phyloP scores from a whole-genome alignment of 2,797 vertebrate species.

The Cryptoprocta ferox region DNA sequence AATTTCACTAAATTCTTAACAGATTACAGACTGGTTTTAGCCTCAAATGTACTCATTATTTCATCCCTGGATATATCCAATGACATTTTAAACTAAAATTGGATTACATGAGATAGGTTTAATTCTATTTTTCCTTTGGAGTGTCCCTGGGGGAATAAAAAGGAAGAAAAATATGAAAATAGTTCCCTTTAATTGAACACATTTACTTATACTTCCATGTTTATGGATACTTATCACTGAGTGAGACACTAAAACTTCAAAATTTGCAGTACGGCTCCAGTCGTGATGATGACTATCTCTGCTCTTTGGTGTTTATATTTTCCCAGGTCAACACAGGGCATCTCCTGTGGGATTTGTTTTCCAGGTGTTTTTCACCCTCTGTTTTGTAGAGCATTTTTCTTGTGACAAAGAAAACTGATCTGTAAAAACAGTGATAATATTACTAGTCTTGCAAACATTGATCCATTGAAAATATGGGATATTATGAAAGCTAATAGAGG shows the following conservation, averaged over 20 bases:
- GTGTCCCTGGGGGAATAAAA: constrained; percentile 3
- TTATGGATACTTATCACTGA: not conserved
- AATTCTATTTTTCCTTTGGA: constrained; percentile 31
- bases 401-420: not conserved
- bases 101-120: not conserved
- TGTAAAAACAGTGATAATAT: not conserved
- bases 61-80: not conserved
- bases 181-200: not conserved
- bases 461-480: not conserved
- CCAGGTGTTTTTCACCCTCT: not conserved
- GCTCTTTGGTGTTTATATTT: constrained; percentile 44
- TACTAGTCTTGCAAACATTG: not conserved
- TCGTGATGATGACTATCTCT: not conserved
- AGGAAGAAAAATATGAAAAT: not conserved
- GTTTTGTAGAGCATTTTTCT: not conserved
- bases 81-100: constrained; percentile 26
- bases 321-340: not conserved
- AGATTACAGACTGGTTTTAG: not conserved
- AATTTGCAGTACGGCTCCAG: not conserved
- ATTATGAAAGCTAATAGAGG: not conserved
- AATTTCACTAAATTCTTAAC: not conserved
- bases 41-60: not conserved
- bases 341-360: constrained; percentile 24
- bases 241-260: not conserved
- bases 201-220: not conserved